phyloP scores from a whole-genome alignment of 2,797 vertebrate species.

The Mallotus villosus region DNA sequence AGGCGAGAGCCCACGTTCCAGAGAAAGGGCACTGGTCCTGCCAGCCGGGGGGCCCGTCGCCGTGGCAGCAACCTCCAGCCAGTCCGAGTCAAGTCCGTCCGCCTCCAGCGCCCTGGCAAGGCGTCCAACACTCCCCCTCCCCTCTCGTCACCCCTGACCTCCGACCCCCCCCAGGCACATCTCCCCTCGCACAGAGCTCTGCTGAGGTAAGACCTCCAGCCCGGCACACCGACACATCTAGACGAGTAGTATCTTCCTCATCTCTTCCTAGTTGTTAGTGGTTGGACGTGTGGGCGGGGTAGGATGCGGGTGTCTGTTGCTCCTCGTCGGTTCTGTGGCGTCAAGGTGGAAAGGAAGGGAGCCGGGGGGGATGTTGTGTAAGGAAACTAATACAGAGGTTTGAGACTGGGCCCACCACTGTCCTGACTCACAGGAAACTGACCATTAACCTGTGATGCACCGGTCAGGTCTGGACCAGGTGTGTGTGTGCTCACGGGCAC shows the following conservation, averaged over 20 bases:
- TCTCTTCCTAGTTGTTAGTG: no score
- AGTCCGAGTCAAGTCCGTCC: slow-evolving; percentile 43
- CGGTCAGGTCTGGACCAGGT: not conserved
- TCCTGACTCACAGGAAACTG: not conserved
- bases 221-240: not conserved
- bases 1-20: slow-evolving; percentile 47
- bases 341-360: not conserved
- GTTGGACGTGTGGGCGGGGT: no score
- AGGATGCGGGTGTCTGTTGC: no score
- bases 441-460: not conserved
- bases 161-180: not conserved
- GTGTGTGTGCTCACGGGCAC: not conserved
- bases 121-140: slow-evolving; percentile 11
- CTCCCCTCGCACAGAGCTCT: not conserved
- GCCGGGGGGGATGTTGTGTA: not conserved
- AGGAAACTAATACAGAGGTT: not conserved
- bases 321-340: not conserved
- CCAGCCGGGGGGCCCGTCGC: slow-evolving; percentile 29
- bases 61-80: slow-evolving; percentile 45
- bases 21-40: slow-evolving; percentile 40
- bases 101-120: slow-evolving; percentile 21
- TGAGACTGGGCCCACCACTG: not conserved
- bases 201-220: slow-evolving; percentile 1
- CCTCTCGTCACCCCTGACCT: not conserved
- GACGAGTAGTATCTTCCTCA: no score